phyloP scores from a whole-genome alignment of 1,140 invertebrate genomes.

The Drosophila murphyi region DNA sequence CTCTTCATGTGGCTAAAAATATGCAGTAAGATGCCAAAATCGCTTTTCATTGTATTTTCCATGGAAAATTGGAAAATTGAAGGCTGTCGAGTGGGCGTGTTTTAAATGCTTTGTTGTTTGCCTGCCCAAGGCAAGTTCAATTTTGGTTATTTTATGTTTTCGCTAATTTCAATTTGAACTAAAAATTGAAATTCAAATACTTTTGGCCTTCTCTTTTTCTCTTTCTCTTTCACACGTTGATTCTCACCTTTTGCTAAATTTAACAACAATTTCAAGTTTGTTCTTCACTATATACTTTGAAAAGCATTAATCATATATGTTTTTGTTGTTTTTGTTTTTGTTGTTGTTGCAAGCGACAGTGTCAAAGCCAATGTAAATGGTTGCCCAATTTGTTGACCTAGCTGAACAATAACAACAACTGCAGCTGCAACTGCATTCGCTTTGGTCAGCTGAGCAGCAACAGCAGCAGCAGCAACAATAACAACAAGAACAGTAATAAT shows the following conservation, averaged over 20 bases:
- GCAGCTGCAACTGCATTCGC: conserved; percentile 36
- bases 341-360: conserved; percentile 40
- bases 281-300: conserved; percentile 43
- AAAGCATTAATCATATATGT: conserved; percentile 63
- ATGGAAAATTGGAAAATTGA: conserved; percentile 59
- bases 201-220: conserved; percentile 12
- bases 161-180: not conserved
- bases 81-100: conserved; percentile 23
- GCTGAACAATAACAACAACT: conserved; percentile 19
- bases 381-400: conserved; percentile 29
- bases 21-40: conserved; percentile 48
- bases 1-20: conserved; percentile 44
- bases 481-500: conserved; percentile 41
- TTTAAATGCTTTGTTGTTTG: not conserved
- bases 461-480: conserved; percentile 51
- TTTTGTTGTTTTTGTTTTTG: conserved; percentile 14
- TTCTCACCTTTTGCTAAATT: conserved; percentile 41
- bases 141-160: conserved; percentile 21
- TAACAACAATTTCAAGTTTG: conserved; percentile 35
- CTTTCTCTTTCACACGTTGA: conserved; percentile 14
- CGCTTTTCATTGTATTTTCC: conserved; percentile 53
- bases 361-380: conserved; percentile 64
- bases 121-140: conserved; percentile 9
- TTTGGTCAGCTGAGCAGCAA: conserved; percentile 50
- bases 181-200: not conserved